Base-by-base conservation (phyloP, 2,797 vertebrate genomes). In the Cottoperca gobio region DNA sequence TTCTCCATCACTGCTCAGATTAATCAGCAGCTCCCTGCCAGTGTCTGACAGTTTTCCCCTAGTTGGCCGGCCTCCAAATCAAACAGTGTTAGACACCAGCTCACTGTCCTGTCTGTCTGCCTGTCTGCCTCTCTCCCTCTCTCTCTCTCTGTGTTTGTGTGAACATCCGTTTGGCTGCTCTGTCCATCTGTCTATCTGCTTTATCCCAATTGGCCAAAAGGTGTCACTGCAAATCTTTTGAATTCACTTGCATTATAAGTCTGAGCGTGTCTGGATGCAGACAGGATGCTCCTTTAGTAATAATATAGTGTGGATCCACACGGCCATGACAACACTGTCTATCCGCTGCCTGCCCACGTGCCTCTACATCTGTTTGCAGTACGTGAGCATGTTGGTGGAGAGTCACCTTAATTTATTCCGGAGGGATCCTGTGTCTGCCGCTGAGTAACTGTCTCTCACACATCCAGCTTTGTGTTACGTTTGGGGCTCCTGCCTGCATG, bases 1-100 rank as follows among this genome's bases (percentile, higher is more conserved):
- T 72, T 79, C 81, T 86, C 88, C 78, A 84, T 88, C 81, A 66
- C 73, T 84, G 82, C 81, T 87, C 84, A 77, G 86, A 87, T 87
- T 86, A 87, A 87, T 88, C 87, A 87, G 84, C 73, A 81, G 87
- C 82, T 86, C 87, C 78, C 81, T 86, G 81, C 71, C 63, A 76
- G 76, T 54, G 77, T 84, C 85, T 88, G 85, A 86, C 86, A 86
- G 85, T 71, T 89, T 81, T 55, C 73, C 68, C 67, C 76, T 53
- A 78, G 82, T 85, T 88, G 83, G 73, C 45, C 17, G 11, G 61
- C 40, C 42, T 88, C 84, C 80, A 88, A 62, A 84, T 85, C 86
- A 85, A 79, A 71, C 64, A 28, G 70, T 73, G 83, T 81, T 69
- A 68, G 73, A 82, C 82, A 76, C 50, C 64, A 54, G 42, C 79